Percentiles rank a stretch among this genome's conserved stretches.
Evolutionary conservation across 2,113 vertebrate genomes (phyloP).

Genomic region (Hucho hucho): DNA sequence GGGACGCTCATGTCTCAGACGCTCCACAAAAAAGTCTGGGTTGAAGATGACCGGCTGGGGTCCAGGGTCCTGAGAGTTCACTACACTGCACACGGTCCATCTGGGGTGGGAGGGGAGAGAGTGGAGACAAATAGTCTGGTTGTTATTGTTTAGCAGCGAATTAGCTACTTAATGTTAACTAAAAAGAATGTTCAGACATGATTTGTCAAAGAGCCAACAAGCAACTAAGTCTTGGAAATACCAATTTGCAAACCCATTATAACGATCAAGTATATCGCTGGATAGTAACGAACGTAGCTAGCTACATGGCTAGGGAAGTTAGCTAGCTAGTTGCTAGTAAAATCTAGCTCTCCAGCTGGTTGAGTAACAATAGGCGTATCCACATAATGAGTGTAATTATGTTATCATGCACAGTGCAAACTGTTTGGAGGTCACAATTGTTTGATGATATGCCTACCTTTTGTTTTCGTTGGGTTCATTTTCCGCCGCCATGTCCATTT

Average conservation of each 20-base stretch:
- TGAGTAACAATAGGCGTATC: background rate
- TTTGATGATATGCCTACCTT: constrained; percentile 52
- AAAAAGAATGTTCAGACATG: background rate
- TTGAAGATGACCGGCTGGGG: constrained; percentile 89
- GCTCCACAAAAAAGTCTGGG: constrained; percentile 98
- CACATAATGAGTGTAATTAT: background rate
- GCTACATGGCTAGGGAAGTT: background rate
- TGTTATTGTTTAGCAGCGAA: background rate
- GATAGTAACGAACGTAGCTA: background rate
- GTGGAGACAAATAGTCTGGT: background rate
- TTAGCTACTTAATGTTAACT: background rate
- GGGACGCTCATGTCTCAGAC: constrained; percentile 89
- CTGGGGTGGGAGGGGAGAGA: constrained; percentile 40
- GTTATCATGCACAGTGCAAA: background rate
- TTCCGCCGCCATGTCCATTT: constrained; percentile 74
- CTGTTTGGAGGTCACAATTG: no score
- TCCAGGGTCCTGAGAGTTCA: constrained; percentile 77
- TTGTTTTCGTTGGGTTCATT: constrained; percentile 63
- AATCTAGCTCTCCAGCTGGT: background rate
- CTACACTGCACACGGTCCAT: constrained; percentile 81
- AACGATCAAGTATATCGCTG: background rate
- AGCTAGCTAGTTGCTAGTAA: background rate
- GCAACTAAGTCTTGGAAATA: background rate
- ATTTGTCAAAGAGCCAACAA: background rate
- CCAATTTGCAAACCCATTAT: background rate